A percentile compares a stretch with the other conserved stretches of the same genome.
Conservation (phyloP, 2,888 invertebrate species). For the Cybosia mesomella region DNA sequence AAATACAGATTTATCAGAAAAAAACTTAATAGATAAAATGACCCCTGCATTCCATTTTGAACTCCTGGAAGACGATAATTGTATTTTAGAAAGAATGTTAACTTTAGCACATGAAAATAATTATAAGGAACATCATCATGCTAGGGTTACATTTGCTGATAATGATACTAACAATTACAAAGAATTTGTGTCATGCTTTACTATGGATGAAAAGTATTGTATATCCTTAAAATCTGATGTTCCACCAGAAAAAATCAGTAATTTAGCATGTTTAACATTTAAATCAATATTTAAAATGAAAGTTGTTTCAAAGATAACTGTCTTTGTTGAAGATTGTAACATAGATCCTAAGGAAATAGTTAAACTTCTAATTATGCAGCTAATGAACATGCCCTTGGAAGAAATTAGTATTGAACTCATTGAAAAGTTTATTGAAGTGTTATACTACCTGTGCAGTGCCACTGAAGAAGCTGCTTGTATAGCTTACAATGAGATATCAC, state of each 20-base stretch:
- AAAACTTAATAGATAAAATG: conserved; percentile 32
- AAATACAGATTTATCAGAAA: conserved; percentile 11
- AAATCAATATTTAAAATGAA: conserved; percentile 81
- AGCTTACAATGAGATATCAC: conserved; percentile 90
- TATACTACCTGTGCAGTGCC: conserved; percentile 89
- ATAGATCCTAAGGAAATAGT: conserved; percentile 89
- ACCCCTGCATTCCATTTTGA: conserved; percentile 54
- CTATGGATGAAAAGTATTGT: conserved; percentile 69
- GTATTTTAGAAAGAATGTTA: conserved; percentile 88
- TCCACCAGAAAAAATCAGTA: conserved; percentile 66
- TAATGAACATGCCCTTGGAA: conserved; percentile 89
- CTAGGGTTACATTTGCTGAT: conserved; percentile 87
- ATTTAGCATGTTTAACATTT: conserved; percentile 70
- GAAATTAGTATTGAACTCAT: conserved; percentile 87
- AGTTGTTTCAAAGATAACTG: conserved; percentile 60
- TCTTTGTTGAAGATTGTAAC: conserved; percentile 65
- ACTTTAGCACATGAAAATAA: conserved; percentile 85
- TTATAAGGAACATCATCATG: conserved; percentile 73
- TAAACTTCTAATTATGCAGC: conserved; percentile 90
- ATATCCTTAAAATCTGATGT: conserved; percentile 66
- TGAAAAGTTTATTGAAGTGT: conserved; percentile 89
- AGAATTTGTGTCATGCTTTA: conserved; percentile 87
- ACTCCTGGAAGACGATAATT: conserved; percentile 86
- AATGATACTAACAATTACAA: conserved; percentile 79
- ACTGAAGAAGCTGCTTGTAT: conserved; percentile 88